These are phyloP conservation scores for Climacteris rufus DNA, from an alignment of 2,113 vertebrate species.

Conservation along the genomic window DNA sequence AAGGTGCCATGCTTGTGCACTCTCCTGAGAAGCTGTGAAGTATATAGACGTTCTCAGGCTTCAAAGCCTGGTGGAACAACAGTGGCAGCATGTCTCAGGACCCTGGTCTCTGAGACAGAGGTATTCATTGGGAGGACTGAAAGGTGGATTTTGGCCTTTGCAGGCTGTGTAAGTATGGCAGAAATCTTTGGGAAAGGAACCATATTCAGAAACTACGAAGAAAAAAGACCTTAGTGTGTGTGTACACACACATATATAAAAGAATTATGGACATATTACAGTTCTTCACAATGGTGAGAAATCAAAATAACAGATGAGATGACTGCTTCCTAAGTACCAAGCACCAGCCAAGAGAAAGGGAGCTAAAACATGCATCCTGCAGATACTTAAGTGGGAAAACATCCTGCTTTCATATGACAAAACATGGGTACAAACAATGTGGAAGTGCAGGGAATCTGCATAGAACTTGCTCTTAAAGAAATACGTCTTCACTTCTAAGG, in stretches of 20 bases:
- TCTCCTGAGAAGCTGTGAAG: not conserved
- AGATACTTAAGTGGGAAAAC: not conserved
- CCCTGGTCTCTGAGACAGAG: not conserved
- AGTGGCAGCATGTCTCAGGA: not conserved
- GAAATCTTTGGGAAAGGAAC: not conserved
- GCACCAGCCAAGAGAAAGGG: not conserved
- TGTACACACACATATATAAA: not conserved
- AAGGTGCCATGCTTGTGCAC: not conserved
- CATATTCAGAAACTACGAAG: not conserved
- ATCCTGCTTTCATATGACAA: not conserved
- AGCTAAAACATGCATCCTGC: not conserved
- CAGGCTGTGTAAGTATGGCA: not conserved
- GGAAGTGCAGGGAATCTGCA: not conserved
- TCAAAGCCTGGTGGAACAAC: not conserved
- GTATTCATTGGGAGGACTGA: not conserved
- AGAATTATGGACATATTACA: not conserved
- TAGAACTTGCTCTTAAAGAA: not conserved
- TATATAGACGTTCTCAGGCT: not conserved
- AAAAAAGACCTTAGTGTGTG: not conserved
- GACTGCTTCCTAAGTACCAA: not conserved
- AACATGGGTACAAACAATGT: not conserved
- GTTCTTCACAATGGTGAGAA: not conserved
- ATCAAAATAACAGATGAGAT: not conserved
- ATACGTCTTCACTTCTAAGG: not conserved
- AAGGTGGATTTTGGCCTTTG: not conserved